Evolutionary conservation across 2,797 vertebrate genomes (phyloP).

Genomic region (Periophthalmus magnuspinnatus): DNA sequence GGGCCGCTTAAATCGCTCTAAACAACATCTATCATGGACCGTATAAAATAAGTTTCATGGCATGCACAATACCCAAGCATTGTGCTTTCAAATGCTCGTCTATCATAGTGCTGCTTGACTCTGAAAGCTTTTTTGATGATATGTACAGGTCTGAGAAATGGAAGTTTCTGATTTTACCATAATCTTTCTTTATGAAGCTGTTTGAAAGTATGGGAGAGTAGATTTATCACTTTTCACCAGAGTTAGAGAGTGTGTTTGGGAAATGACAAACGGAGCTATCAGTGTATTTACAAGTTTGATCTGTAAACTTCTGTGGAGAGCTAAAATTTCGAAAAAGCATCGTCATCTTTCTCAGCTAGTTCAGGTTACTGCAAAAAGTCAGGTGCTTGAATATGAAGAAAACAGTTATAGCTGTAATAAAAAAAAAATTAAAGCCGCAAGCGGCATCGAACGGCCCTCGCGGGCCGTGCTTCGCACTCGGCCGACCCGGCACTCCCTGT

Average conservation of each 20-base stretch:
- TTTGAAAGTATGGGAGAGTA: constrained; percentile 45
- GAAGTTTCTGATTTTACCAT: constrained; percentile 56
- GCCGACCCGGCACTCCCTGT: too few species aligned
- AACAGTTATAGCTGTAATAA: not conserved
- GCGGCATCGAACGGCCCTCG: too few species aligned
- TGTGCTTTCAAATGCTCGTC: constrained; percentile 67
- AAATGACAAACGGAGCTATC: constrained; percentile 70
- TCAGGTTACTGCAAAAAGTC: constrained; percentile 57
- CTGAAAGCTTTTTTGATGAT: constrained; percentile 69
- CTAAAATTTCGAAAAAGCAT: constrained; percentile 28
- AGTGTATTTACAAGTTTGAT: constrained; percentile 59
- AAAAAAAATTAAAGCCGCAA: too few species aligned
- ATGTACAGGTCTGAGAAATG: constrained; percentile 60
- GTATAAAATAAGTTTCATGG: constrained; percentile 77
- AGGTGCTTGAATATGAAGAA: not conserved
- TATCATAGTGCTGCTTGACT: constrained; percentile 71
- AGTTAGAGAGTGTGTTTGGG: constrained; percentile 41
- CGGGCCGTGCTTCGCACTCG: too few species aligned
- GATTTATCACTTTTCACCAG: constrained; percentile 55
- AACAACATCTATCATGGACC: constrained; percentile 80
- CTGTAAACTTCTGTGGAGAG: constrained; percentile 29
- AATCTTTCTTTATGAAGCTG: constrained; percentile 77
- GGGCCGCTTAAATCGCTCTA: constrained; percentile 77
- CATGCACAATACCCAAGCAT: constrained; percentile 70
- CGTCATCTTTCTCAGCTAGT: constrained; percentile 51